Conservation (phyloP, 2,797 vertebrate species). For the Chelidonichthys spinosus region DNA sequence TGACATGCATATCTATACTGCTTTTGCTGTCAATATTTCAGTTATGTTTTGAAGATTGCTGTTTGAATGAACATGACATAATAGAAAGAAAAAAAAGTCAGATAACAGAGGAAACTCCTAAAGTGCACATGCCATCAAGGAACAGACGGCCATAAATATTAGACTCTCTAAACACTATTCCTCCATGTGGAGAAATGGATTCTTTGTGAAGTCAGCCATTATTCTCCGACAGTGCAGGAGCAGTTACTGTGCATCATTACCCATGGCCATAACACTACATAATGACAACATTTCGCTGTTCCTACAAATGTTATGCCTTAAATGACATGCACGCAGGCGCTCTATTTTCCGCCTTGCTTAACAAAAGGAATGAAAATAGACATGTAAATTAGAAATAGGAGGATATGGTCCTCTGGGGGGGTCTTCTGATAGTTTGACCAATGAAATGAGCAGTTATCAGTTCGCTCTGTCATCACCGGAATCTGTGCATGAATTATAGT, state of each 20-base stretch:
- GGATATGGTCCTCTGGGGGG: neutral
- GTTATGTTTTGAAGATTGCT: no score
- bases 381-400: slow-evolving; percentile 34
- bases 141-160: slow-evolving; percentile 49
- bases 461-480: neutral
- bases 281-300: slow-evolving; percentile 60
- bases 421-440: neutral
- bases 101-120: slow-evolving; percentile 6
- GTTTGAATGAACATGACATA: no score
- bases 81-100: neutral
- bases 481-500: neutral
- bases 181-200: slow-evolving; percentile 63
- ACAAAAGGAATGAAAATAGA: slow-evolving; percentile 38
- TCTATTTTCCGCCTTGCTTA: slow-evolving; percentile 46
- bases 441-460: neutral
- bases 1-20: no score
- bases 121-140: slow-evolving; percentile 1
- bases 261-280: slow-evolving; percentile 61
- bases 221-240: slow-evolving; percentile 52
- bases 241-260: slow-evolving; percentile 68
- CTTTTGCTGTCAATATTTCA: no score
- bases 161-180: slow-evolving; percentile 62
- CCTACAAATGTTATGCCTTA: slow-evolving; percentile 38
- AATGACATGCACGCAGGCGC: slow-evolving; percentile 31
- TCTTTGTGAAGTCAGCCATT: slow-evolving; percentile 62